These are phyloP conservation scores for Remorina albescens DNA, from an alignment of 2,797 vertebrate genomes.

Conservation along the genomic window DNA sequence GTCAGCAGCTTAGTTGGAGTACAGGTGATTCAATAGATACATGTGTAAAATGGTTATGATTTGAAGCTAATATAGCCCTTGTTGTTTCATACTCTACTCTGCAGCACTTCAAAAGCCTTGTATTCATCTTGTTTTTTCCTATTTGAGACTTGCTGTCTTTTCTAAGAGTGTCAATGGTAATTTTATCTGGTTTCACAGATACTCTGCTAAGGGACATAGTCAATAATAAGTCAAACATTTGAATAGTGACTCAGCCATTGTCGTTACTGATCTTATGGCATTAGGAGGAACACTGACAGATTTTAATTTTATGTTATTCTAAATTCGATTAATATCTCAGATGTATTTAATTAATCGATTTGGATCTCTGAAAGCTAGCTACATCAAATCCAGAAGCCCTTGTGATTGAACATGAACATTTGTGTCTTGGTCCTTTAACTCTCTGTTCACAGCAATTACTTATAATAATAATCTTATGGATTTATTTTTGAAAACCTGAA, in stretches of 20 bases:
- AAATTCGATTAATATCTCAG: neutral
- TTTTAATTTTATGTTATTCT: neutral
- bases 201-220: neutral
- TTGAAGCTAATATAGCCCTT: conserved; percentile 21
- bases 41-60: neutral
- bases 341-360: neutral
- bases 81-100: neutral
- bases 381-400: neutral
- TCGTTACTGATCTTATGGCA: neutral
- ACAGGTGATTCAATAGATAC: conserved; percentile 24
- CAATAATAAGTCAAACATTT: neutral
- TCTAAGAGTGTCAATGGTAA: neutral
- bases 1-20: conserved; percentile 18
- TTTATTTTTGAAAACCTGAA: conserved; percentile 2
- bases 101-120: neutral
- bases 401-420: neutral
- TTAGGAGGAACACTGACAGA: neutral
- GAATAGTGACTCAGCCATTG: conserved; percentile 4
- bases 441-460: neutral
- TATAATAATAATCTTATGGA: neutral
- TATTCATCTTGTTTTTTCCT: neutral
- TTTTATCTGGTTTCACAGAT: neutral
- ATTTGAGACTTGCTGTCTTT: neutral
- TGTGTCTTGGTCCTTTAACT: conserved; percentile 3
- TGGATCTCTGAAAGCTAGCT: neutral